phyloP scores from a whole-genome alignment of 1,140 invertebrate genomes.

The Maniola jurtina region DNA sequence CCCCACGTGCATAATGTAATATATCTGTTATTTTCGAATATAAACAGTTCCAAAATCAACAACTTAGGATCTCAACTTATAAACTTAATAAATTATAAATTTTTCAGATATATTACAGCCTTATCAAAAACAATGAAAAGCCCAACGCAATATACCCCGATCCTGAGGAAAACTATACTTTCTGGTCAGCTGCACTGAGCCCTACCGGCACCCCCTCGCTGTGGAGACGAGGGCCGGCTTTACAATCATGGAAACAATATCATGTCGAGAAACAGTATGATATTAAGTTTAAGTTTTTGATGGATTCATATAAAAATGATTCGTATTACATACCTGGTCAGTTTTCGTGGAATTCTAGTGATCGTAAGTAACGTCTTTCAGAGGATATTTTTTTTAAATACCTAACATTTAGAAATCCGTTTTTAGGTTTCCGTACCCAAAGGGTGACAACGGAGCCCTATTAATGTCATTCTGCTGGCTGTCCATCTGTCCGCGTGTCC shows the following conservation, averaged over 20 bases:
- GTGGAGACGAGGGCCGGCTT: slow-evolving; percentile 40
- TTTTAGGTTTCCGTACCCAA: no score
- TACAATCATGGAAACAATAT: slow-evolving; percentile 31
- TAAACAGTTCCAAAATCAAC: no score
- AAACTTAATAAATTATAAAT: not conserved
- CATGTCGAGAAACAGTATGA: slow-evolving; percentile 13
- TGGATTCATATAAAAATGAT: slow-evolving; percentile 17
- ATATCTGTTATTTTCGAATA: no score
- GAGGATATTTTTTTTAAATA: no score
- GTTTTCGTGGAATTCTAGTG: slow-evolving; percentile 48
- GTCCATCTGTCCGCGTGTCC: no score
- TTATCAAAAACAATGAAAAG: slow-evolving; percentile 32
- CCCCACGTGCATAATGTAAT: no score
- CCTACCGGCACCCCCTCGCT: slow-evolving; percentile 33
- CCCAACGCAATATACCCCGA: slow-evolving; percentile 21
- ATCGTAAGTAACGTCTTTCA: slow-evolving; percentile 37
- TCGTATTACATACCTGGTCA: slow-evolving; percentile 27
- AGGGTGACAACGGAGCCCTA: no score
- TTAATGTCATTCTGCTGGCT: no score
- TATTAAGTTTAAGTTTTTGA: slow-evolving; percentile 29
- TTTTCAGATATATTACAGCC: slow-evolving; percentile 48
- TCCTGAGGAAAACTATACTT: slow-evolving; percentile 36
- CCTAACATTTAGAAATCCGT: no score
- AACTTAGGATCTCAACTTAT: no score
- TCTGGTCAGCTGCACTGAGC: slow-evolving; percentile 48